phyloP scores from a whole-genome alignment of 2,888 invertebrate genomes.

The Slavum lentiscoides region DNA sequence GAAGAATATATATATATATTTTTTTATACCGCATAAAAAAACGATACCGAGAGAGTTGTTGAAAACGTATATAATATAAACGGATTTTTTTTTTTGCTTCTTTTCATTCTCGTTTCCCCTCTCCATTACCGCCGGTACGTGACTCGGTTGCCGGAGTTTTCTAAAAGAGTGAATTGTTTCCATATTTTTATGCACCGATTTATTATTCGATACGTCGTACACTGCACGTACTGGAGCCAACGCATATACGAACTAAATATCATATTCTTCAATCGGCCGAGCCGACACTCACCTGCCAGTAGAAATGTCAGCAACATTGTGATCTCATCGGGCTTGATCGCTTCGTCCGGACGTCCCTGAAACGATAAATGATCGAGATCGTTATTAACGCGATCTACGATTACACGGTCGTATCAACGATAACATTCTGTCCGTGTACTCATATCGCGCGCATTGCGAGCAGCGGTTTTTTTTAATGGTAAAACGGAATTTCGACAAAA shows the following conservation, averaged over 20 bases:
- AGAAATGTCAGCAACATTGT: conserved; percentile 52
- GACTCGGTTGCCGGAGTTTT: conserved; percentile 38
- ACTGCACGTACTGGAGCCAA: background rate
- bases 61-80: conserved; percentile 38
- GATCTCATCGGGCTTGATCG: conserved; percentile 47
- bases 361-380: conserved; percentile 32
- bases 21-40: conserved; percentile 32
- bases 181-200: conserved; percentile 39
- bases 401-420: background rate
- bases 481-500: no score
- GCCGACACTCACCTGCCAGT: conserved; percentile 36
- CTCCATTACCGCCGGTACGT: conserved; percentile 23
- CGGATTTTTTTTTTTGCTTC: conserved; percentile 42
- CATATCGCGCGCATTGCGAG: no score
- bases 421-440: background rate
- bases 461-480: no score
- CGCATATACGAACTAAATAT: no score
- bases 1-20: background rate
- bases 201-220: conserved; percentile 17
- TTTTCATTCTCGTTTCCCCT: conserved; percentile 34
- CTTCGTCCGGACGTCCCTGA: conserved; percentile 46
- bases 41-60: conserved; percentile 48
- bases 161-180: conserved; percentile 45
- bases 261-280: no score
- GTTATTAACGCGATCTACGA: background rate